Evolutionary conservation across 2,888 invertebrate genomes (phyloP).

Genomic region (Cephus nigrinus): DNA sequence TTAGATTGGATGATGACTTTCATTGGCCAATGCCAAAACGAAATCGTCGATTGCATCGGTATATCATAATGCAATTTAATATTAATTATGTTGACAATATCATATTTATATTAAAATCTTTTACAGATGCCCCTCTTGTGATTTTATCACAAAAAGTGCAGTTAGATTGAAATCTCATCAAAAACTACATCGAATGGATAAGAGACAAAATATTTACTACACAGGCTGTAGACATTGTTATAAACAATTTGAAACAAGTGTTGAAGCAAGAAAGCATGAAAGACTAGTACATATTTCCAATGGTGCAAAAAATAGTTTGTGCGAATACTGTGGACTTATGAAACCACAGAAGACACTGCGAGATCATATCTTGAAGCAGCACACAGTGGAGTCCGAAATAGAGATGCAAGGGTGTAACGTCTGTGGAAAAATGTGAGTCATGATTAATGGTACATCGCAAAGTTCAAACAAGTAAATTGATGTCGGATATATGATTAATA

Average conservation of each 20-base stretch:
- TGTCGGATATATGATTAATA: not conserved
- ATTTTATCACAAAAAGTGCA: constrained; percentile 17
- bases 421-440: constrained; percentile 17
- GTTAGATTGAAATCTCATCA: constrained; percentile 14
- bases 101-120: not conserved
- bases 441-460: not conserved
- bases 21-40: constrained; percentile 21
- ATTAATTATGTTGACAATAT: not conserved
- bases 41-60: constrained; percentile 11
- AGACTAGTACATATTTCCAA: constrained; percentile 8
- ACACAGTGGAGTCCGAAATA: constrained; percentile 15
- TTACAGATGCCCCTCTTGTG: constrained; percentile 15
- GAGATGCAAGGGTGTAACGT: constrained; percentile 20
- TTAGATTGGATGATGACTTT: constrained; percentile 19
- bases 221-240: constrained; percentile 13
- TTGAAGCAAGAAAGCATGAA: constrained; percentile 15
- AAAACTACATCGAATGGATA: constrained; percentile 16
- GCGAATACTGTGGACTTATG: constrained; percentile 19
- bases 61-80: not conserved
- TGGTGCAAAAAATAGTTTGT: constrained; percentile 15
- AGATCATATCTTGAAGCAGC: constrained; percentile 19
- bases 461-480: not conserved
- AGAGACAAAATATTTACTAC: constrained; percentile 1
- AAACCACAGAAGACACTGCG: constrained; percentile 18
- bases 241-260: constrained; percentile 15